Conservation (phyloP, 1,140 invertebrate species). For the Thaumatotibia leucotreta region DNA sequence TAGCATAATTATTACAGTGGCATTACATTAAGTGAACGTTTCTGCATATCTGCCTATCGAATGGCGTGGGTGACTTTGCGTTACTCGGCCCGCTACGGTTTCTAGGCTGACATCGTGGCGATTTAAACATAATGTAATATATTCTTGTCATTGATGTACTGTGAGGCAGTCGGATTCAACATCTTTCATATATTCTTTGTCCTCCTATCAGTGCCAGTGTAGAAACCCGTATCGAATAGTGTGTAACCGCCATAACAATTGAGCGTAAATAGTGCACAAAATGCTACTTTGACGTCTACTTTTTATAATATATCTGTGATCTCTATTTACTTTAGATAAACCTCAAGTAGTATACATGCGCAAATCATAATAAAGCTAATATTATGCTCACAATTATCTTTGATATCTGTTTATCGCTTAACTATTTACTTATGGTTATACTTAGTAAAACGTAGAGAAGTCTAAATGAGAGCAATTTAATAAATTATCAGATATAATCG, state of each 20-base stretch:
- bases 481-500: not conserved
- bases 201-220: not conserved
- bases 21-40: not conserved
- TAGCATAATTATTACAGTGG: not conserved
- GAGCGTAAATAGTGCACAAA: not conserved
- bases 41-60: not conserved
- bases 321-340: constrained; percentile 3
- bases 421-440: not conserved
- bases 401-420: constrained; percentile 7
- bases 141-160: not conserved
- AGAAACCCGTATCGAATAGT: not conserved
- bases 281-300: not conserved
- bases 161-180: not conserved
- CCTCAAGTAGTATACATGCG: constrained; percentile 2
- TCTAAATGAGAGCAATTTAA: constrained; percentile 1
- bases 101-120: not conserved
- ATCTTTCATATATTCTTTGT: too few species aligned
- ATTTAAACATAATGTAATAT: not conserved
- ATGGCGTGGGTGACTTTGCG: not conserved
- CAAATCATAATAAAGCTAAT: constrained; percentile 5
- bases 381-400: constrained; percentile 10
- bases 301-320: not conserved
- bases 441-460: constrained; percentile 8
- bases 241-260: not conserved
- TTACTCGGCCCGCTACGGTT: not conserved